Conservation (phyloP, 2,113 vertebrate genomes). For the Rhynchopsitta pachyrhyncha region DNA sequence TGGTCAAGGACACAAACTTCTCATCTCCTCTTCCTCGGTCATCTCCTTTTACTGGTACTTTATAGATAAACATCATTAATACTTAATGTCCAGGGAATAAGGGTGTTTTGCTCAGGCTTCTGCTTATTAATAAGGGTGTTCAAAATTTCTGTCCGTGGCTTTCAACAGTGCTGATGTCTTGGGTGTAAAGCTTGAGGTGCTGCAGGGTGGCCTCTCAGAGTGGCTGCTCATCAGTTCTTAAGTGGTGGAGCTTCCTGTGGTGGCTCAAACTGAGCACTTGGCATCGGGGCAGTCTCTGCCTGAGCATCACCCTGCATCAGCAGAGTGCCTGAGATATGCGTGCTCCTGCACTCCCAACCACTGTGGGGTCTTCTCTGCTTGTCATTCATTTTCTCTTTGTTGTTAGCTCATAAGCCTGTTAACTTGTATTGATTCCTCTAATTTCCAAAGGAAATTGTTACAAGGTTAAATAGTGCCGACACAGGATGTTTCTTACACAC, state of each 20-base stretch:
- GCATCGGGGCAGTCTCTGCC: accelerated
- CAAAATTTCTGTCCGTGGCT: not conserved
- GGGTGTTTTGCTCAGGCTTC: not conserved
- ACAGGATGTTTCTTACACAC: not conserved
- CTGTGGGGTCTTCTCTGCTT: accelerated
- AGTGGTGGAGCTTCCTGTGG: not conserved
- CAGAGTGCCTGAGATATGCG: not conserved
- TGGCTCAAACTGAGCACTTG: not conserved
- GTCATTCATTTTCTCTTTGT: not conserved
- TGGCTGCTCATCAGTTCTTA: not conserved
- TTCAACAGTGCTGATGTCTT: not conserved
- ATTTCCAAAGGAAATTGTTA: slow-evolving; percentile 18
- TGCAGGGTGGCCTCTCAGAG: not conserved
- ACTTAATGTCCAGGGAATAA: not conserved
- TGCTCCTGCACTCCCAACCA: not conserved
- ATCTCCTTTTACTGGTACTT: not conserved
- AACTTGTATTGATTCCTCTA: not conserved
- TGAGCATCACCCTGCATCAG: not conserved
- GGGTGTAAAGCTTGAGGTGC: not conserved
- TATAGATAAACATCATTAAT: not conserved
- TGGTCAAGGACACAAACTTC: not conserved
- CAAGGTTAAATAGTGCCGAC: not conserved
- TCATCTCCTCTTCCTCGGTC: not conserved
- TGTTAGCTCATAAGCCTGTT: not conserved
- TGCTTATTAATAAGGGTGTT: not conserved